Evolutionary conservation across 2,888 invertebrate genomes (phyloP).

Genomic region (Petrophora chlorosata): DNA sequence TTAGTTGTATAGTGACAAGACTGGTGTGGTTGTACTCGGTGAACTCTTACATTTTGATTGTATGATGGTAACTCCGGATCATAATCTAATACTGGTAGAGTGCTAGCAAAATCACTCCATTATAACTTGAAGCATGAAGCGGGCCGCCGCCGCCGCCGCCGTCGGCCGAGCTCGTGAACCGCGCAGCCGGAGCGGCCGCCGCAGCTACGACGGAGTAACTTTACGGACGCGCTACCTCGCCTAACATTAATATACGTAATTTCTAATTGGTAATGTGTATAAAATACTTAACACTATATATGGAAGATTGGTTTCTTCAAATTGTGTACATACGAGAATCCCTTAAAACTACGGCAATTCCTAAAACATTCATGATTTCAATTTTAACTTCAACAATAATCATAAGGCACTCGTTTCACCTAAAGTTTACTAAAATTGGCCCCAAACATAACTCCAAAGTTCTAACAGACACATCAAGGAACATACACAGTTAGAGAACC

Average conservation of each 20-base stretch:
- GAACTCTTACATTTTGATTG: constrained; percentile 78
- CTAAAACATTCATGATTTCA: constrained; percentile 39
- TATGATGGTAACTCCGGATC: constrained; percentile 81
- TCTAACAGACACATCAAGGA: constrained; percentile 63
- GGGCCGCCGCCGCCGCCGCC: neutral
- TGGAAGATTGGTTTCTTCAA: constrained; percentile 71
- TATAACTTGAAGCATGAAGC: constrained; percentile 33
- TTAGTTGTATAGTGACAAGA: constrained; percentile 80
- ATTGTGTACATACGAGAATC: constrained; percentile 32
- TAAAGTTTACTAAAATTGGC: constrained; percentile 60
- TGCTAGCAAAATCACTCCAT: constrained; percentile 58
- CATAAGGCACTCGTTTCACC: constrained; percentile 71
- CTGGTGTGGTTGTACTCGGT: constrained; percentile 76
- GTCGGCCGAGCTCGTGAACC: neutral
- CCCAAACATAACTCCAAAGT: constrained; percentile 59
- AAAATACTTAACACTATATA: constrained; percentile 72
- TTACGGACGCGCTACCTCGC: constrained; percentile 55
- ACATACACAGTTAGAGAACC: constrained; percentile 57
- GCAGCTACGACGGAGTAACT: constrained; percentile 43
- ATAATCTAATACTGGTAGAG: constrained; percentile 60
- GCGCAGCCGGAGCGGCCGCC: neutral
- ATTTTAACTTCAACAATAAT: constrained; percentile 51
- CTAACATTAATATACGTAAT: constrained; percentile 58
- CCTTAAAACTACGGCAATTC: constrained; percentile 31
- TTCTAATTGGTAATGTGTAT: constrained; percentile 81